phyloP scores from a whole-genome alignment of 2,797 vertebrate species.

The Sebastes cheni region DNA sequence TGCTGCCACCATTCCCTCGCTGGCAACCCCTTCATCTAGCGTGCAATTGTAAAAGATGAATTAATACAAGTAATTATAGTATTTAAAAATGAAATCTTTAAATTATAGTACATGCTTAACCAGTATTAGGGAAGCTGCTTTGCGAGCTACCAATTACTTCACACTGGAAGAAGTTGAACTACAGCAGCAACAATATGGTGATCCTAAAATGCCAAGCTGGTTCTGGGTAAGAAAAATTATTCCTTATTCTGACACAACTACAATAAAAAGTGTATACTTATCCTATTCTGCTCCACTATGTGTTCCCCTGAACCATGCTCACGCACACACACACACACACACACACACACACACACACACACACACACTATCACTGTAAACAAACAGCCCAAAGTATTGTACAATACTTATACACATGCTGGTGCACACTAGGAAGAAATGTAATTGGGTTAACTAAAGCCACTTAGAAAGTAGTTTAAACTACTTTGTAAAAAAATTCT shows the following conservation, averaged over 20 bases:
- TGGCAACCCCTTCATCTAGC: background rate
- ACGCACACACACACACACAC: too few relatives aligned
- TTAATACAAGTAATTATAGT: background rate
- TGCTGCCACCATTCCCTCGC: background rate
- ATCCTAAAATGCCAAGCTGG: too few relatives aligned
- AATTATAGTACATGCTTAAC: background rate
- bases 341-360: too few relatives aligned
- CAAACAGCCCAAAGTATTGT: too few relatives aligned
- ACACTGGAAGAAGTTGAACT: background rate
- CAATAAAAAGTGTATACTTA: too few relatives aligned
- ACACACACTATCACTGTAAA: too few relatives aligned
- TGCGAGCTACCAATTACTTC: background rate
- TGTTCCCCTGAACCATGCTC: too few relatives aligned
- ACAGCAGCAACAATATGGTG: too few relatives aligned
- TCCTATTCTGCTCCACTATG: too few relatives aligned
- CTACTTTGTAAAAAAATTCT: background rate
- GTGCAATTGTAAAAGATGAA: background rate
- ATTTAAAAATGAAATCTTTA: background rate
- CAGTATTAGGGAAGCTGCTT: background rate
- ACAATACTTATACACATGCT: too few relatives aligned
- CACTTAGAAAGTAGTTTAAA: background rate
- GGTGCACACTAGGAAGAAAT: background rate
- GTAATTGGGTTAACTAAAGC: background rate
- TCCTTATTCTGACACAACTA: too few relatives aligned
- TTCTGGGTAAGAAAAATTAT: too few relatives aligned